phyloP scores from a whole-genome alignment of 2,797 vertebrate species.

The Bradypodion ventrale region DNA sequence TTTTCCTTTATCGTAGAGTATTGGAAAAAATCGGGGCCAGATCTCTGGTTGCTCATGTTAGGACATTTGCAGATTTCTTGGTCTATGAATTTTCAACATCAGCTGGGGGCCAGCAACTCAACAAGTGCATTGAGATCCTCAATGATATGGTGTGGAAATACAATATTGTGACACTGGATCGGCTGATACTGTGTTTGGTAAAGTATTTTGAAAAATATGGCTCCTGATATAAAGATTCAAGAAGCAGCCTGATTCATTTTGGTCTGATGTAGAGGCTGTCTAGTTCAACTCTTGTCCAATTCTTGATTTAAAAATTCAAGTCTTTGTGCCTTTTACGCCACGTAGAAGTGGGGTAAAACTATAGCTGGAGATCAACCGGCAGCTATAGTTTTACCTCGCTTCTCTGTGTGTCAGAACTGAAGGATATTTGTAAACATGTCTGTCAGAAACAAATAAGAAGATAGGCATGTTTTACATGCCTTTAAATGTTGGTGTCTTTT shows the following conservation, averaged over 20 bases:
- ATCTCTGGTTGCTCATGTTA: conserved; percentile 94
- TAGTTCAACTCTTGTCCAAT: neutral
- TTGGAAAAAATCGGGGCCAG: conserved; percentile 95
- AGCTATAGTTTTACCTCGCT: neutral
- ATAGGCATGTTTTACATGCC: neutral
- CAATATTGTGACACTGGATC: conserved; percentile 97
- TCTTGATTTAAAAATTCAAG: neutral
- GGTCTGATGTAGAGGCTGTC: neutral
- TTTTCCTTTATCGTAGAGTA: conserved; percentile 78
- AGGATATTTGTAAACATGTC: neutral
- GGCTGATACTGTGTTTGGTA: conserved; percentile 96
- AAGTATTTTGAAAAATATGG: conserved; percentile 55
- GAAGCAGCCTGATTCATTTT: neutral
- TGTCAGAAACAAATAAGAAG: neutral
- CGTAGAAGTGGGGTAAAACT: no score
- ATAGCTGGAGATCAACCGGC: neutral
- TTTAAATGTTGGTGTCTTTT: neutral
- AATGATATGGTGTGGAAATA: conserved; percentile 99
- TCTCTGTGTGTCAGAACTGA: neutral
- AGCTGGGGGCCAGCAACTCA: conserved; percentile 95
- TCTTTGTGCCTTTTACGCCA: neutral
- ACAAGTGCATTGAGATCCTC: conserved; percentile 98
- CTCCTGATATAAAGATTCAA: neutral
- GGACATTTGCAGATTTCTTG: conserved; percentile 97
- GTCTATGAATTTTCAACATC: conserved; percentile 99